These are phyloP conservation scores for Parapsyche elsis DNA, from an alignment of 1,140 invertebrate genomes.

Conservation along the genomic window DNA sequence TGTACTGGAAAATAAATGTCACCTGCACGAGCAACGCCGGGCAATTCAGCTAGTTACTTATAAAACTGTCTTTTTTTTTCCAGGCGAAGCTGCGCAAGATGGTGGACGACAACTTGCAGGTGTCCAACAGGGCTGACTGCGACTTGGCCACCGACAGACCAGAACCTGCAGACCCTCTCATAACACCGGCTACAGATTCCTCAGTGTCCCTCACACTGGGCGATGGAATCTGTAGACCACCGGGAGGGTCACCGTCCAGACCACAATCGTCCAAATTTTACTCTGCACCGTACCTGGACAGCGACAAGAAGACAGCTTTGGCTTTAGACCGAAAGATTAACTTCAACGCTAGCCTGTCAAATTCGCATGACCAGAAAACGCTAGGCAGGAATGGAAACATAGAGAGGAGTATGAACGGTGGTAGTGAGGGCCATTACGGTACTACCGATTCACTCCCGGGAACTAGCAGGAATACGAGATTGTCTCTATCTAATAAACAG, in stretches of 20 bases:
- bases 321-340: conserved; percentile 58
- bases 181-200: conserved; percentile 65
- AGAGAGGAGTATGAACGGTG: conserved; percentile 49
- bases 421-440: conserved; percentile 35
- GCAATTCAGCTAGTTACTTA: too few species aligned
- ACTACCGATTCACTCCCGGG: conserved; percentile 48
- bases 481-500: conserved; percentile 64
- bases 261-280: conserved; percentile 51
- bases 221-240: conserved; percentile 62
- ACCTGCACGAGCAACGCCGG: too few species aligned
- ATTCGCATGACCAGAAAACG: conserved; percentile 38
- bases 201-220: conserved; percentile 61
- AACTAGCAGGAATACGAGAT: conserved; percentile 61
- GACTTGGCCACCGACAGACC: conserved; percentile 60
- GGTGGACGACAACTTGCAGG: conserved; percentile 67
- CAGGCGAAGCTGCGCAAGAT: conserved; percentile 69
- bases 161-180: conserved; percentile 66
- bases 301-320: conserved; percentile 51
- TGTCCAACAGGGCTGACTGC: conserved; percentile 62
- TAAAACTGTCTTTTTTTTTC: conserved; percentile 32
- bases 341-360: conserved; percentile 58
- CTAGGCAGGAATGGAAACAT: conserved; percentile 43
- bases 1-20: too few species aligned
- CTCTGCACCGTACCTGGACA: conserved; percentile 49
- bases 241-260: conserved; percentile 64